Percentiles rank a stretch among this genome's conserved stretches.
These are phyloP conservation scores for Dolichotis patagonum DNA, from an alignment of 2,113 vertebrate species.

Conservation along the genomic window DNA sequence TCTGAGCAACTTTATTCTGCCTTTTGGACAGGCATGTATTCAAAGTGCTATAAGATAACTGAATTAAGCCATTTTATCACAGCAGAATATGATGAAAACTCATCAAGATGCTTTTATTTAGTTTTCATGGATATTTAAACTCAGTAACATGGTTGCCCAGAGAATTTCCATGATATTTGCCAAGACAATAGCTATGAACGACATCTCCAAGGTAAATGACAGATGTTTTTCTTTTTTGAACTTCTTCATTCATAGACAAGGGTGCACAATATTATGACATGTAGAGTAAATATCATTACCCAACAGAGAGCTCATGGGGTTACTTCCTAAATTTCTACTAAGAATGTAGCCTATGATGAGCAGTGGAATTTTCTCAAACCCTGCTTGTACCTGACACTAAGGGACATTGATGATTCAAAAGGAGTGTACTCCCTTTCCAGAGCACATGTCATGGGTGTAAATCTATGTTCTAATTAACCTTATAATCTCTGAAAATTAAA, in stretches of 20 bases:
- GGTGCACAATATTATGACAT: background rate
- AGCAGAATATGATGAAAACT: constrained; percentile 24
- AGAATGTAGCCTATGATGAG: background rate
- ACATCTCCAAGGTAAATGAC: background rate
- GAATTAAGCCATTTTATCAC: constrained; percentile 14
- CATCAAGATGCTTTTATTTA: background rate
- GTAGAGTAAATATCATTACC: background rate
- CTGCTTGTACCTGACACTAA: background rate
- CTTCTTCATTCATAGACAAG: background rate
- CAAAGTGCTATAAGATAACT: background rate
- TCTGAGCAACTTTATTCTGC: constrained; percentile 15
- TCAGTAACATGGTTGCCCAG: background rate
- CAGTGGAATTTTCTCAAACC: background rate
- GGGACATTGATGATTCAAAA: background rate
- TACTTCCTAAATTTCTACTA: background rate
- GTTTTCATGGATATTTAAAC: background rate
- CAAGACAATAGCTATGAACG: background rate
- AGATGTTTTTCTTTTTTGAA: background rate
- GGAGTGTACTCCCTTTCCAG: background rate
- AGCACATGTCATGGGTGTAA: background rate
- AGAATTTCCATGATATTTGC: background rate
- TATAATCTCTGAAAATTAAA: background rate
- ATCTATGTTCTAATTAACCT: background rate
- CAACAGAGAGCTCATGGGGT: background rate
- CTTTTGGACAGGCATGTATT: constrained; percentile 18